Base-by-base conservation (phyloP, 1,140 invertebrate species). In the Calosoma granatense region DNA sequence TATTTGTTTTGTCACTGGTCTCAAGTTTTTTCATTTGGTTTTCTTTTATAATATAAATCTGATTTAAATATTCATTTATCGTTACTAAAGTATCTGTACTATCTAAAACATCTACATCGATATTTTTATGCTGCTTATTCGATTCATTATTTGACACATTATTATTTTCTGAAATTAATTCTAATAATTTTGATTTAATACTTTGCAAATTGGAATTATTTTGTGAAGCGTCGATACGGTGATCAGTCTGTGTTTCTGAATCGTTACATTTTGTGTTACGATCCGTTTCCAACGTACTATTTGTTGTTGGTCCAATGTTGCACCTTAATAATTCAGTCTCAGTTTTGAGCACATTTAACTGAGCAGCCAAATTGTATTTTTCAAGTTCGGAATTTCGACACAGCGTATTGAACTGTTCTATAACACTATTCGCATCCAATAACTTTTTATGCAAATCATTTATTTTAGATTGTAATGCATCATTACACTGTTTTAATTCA, bases 321-420 rank as follows among this genome's bases (percentile, higher is more conserved):
- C 4, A 6, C 14, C 14, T 30, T 30, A 14, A 4, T 4, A 6
- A 6, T 30, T 30, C 26, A 6, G 14, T 6, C 14, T 30, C 26
- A 30, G 26, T 30, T 30, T 30, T 30, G 14, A 30, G 26, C 14
- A 30, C 4, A 30, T 30, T 30, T 4, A 30, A 14, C 26, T 30
- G 26, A 30, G 4, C 14, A 6, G 26, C 4, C 17, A 47, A 53
- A 20, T 53, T 22, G 23, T 53, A 14, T 20, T 60, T 60, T 53
- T 60, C 59, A 26, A 57, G 17, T 54, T 60, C 59, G 11, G 47
- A 56, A 15, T 26, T 51, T 36, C 55, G 47, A 20, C 55, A 60
- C 11, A 60, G 23, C 2, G 17, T 39, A 47, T 60, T 56, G 39
- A 56, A 60, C 39, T 60, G 55, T 1, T 60, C 55, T 22, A 53